phyloP scores from a whole-genome alignment of 2,113 vertebrate species.

The Pedetes capensis region DNA sequence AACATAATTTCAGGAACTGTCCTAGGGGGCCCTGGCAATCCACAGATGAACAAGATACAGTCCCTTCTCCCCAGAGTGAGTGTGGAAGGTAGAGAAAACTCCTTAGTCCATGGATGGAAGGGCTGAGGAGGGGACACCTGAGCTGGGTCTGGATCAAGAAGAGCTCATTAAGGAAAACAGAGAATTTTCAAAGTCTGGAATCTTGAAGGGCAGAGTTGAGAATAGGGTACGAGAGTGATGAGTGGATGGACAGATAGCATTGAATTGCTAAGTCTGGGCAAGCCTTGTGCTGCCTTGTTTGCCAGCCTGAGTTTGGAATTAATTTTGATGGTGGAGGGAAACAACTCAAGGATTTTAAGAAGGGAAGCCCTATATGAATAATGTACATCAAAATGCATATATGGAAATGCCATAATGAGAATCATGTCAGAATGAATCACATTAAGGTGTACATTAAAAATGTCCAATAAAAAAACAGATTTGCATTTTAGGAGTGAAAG shows the following conservation, averaged over 20 bases:
- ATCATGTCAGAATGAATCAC: no score
- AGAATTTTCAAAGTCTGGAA: background rate
- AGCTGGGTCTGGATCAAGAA: background rate
- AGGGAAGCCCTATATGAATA: background rate
- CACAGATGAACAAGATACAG: background rate
- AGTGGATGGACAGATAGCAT: background rate
- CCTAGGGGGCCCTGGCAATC: background rate
- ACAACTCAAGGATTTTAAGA: background rate
- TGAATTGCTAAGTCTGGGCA: background rate
- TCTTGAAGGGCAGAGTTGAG: background rate
- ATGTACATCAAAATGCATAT: no score
- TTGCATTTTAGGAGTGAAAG: background rate
- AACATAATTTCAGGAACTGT: background rate
- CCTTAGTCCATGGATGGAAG: accelerated
- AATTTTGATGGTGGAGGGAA: background rate
- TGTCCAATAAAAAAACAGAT: no score
- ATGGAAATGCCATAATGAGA: no score
- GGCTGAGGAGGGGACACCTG: accelerated
- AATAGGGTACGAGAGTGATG: background rate
- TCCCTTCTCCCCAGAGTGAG: background rate
- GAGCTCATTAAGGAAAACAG: background rate
- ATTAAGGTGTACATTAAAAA: no score
- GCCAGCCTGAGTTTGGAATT: background rate
- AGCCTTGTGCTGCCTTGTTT: background rate
- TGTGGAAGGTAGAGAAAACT: accelerated